A percentile compares a stretch with the other conserved stretches of the same genome.
These are phyloP conservation scores for Paradoxurus hermaphroditus DNA, from an alignment of 2,113 vertebrate genomes.

Conservation along the genomic window DNA sequence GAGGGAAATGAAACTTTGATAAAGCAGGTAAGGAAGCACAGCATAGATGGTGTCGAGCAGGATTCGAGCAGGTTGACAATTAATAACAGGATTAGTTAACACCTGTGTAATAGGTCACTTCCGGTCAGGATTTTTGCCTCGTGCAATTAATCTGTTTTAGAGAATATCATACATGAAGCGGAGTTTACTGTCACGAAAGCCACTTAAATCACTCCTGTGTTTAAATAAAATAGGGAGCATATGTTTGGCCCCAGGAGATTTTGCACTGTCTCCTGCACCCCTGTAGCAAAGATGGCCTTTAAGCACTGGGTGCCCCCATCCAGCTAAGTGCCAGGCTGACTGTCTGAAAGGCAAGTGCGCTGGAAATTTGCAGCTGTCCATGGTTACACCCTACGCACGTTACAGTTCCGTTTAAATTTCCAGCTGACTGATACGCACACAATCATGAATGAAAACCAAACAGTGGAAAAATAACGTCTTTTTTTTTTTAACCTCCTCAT, in stretches of 20 bases:
- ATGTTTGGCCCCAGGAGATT: not conserved
- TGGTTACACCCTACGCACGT: not conserved
- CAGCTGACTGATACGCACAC: not conserved
- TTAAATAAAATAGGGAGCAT: not conserved
- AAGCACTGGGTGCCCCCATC: too few relatives aligned
- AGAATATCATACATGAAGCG: not conserved
- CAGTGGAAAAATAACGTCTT: not conserved
- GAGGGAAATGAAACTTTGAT: not conserved
- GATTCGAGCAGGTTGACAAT: not conserved
- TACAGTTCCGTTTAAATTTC: slow-evolving; percentile 9
- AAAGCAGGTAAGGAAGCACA: not conserved
- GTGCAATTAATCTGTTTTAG: not conserved
- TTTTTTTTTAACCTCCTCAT: not conserved
- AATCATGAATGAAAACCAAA: slow-evolving; percentile 23
- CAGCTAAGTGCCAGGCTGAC: not conserved
- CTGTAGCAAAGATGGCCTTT: not conserved
- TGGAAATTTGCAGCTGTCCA: not conserved
- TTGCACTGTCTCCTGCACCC: not conserved
- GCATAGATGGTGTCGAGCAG: not conserved
- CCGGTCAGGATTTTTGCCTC: not conserved
- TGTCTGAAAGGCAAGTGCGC: not conserved
- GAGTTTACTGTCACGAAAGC: not conserved
- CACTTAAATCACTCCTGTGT: not conserved
- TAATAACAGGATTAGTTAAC: not conserved
- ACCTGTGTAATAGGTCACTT: too few relatives aligned